phyloP scores from a whole-genome alignment of 2,113 vertebrate species.

The Etia nguti region DNA sequence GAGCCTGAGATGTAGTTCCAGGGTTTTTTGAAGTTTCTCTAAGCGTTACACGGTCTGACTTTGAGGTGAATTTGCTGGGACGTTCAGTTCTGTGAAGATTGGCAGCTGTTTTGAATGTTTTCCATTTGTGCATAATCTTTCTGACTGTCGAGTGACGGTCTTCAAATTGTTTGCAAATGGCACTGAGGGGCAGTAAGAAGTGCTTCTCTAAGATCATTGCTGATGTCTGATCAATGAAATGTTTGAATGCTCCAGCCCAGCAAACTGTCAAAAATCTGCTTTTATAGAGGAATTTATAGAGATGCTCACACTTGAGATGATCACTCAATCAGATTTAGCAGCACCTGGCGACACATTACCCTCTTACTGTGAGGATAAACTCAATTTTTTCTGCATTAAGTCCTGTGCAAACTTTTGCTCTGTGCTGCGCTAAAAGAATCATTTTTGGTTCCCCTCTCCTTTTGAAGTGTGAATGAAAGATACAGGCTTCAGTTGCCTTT shows the following conservation, averaged over 20 bases:
- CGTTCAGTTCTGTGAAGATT: neutral
- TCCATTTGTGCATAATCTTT: neutral
- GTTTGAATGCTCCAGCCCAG: neutral
- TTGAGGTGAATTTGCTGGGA: neutral
- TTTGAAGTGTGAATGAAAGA: neutral
- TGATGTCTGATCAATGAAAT: neutral
- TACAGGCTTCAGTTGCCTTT: neutral
- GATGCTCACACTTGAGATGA: neutral
- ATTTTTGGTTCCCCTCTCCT: neutral
- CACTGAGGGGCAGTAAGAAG: neutral
- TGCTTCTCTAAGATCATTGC: neutral
- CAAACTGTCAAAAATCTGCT: neutral
- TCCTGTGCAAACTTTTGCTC: neutral
- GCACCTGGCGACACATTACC: neutral
- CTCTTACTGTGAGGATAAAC: neutral
- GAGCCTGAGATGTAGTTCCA: neutral
- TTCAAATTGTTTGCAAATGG: neutral
- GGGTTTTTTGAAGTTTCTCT: neutral
- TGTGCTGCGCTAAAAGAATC: neutral
- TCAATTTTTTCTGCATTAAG: neutral
- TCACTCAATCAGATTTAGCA: neutral
- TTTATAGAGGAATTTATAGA: neutral
- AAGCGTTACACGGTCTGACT: neutral
- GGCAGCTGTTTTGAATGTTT: neutral
- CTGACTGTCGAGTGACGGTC: neutral